A percentile compares a stretch with the other conserved stretches of the same genome.
Evolutionary conservation across 2,113 vertebrate genomes (phyloP).

Genomic region (Fregetta grallaria): DNA sequence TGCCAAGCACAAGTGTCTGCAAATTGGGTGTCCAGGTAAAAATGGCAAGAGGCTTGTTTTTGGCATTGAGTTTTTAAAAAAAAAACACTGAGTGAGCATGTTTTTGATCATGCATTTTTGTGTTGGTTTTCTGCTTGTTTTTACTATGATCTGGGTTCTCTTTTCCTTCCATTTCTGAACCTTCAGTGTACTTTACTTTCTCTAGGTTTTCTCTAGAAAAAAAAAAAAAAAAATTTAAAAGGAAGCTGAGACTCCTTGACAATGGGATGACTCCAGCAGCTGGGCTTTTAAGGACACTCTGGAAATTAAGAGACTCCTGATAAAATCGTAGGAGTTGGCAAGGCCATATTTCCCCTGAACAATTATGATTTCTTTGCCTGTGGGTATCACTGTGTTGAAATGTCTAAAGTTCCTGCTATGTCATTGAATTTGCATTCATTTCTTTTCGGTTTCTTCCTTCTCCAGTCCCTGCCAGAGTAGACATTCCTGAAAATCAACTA

Average conservation of each 20-base stretch:
- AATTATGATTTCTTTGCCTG: conserved; percentile 17
- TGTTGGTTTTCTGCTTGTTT: not conserved
- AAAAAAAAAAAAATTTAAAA: not conserved
- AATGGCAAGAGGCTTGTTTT: not conserved
- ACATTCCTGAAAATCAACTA: conserved; percentile 66
- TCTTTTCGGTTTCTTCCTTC: not conserved
- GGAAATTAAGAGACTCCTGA: conserved; percentile 29
- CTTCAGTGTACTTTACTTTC: not conserved
- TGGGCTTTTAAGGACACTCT: conserved; percentile 52
- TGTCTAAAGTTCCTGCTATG: conserved; percentile 4
- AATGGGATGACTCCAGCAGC: conserved; percentile 26
- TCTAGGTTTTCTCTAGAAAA: not conserved
- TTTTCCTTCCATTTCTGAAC: not conserved
- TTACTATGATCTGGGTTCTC: not conserved
- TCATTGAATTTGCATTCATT: conserved; percentile 31
- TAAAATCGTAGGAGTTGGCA: conserved; percentile 5
- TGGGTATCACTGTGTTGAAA: conserved; percentile 35
- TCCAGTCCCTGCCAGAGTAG: conserved; percentile 7
- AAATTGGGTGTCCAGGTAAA: not conserved
- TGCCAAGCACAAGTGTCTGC: not conserved
- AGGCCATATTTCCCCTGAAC: not conserved
- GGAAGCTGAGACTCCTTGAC: not conserved
- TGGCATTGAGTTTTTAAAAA: not conserved
- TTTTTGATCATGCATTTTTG: not conserved
- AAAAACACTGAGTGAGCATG: not conserved